Base-by-base conservation (phyloP, 2,888 invertebrate genomes). In the Spilosoma lubricipeda region DNA sequence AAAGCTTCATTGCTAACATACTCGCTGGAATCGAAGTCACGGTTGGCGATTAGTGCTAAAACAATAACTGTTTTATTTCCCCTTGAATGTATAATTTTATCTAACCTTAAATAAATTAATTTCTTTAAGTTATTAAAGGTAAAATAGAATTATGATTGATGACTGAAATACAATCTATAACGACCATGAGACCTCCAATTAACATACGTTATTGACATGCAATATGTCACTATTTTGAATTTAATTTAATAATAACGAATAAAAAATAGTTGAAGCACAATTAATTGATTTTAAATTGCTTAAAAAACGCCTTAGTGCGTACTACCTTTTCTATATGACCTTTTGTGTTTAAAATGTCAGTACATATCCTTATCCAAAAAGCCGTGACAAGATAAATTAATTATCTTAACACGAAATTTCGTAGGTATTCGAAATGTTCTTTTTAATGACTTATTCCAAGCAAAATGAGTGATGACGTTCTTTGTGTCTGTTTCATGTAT, bases 101-200 rank as follows among this genome's bases (percentile, higher is more conserved):
- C 30, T 23, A 45, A 59, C 67, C 72, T 72, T 72, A 45, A 72
- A 33, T 30, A 13, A 23, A 52, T 3, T 39, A 15, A 33, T 45
- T 11, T n/a, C 27, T 59, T n/a, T 67, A 20, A 33, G 63, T 45
- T 30, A 75, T 45, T 45, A 78, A 66, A 77, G 45, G 9, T 45
- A 48, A 74, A 79, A 73, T 76, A 66, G 63, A 56, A 80, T 78
- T 70, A 65, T 77, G 77, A 52, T 83, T 76, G 69, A 20, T 71
- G 66, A 68, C 48, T 48, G 48, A 77, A 83, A 77, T 66, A 68
- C 68, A 77, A 79, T 83, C 67, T 65, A 71, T 63, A 69, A 42
- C 33, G 83, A 68, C 82, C 84, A 75, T 83, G 84, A 79, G 65
- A 67, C 15, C 66, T 56, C 36, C 67, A 82, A 79, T 80, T 75